phyloP scores from a whole-genome alignment of 2,797 vertebrate genomes.

The Sternotherus odoratus region DNA sequence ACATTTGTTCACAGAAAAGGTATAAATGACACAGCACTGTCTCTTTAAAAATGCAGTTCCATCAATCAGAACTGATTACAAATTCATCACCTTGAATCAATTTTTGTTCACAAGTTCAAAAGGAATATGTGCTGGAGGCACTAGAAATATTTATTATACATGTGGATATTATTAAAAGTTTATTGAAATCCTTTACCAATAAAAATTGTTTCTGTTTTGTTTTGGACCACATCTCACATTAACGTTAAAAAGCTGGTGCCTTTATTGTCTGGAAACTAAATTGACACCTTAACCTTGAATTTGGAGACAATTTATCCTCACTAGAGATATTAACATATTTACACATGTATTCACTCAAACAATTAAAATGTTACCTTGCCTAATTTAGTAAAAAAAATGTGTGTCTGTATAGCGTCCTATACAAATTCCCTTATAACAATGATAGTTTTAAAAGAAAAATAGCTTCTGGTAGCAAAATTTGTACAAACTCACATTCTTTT shows the following conservation, averaged over 20 bases:
- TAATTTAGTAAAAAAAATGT: constrained; percentile 16
- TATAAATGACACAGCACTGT: constrained; percentile 86
- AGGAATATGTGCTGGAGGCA: constrained; percentile 87
- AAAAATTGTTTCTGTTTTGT: constrained; percentile 70
- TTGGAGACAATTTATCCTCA: constrained; percentile 24
- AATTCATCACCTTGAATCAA: constrained; percentile 99
- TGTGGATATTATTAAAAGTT: constrained; percentile 86
- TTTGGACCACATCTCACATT: constrained; percentile 39
- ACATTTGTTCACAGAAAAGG: constrained; percentile 77
- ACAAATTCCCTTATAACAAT: constrained; percentile 23
- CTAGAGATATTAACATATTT: background rate
- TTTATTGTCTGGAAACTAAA: constrained; percentile 49
- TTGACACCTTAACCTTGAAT: background rate
- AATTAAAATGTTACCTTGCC: background rate
- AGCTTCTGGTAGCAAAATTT: background rate
- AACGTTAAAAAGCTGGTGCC: background rate
- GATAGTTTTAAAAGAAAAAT: constrained; percentile 40
- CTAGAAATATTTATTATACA: constrained; percentile 89
- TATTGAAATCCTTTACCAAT: constrained; percentile 74
- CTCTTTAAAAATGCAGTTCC: constrained; percentile 82
- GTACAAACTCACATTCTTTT: constrained; percentile 52
- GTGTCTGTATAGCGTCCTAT: background rate
- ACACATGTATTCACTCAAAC: constrained; percentile 27
- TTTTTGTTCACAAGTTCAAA: constrained; percentile 97
- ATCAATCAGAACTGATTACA: constrained; percentile 96